Percentiles rank a stretch among this genome's conserved stretches.
Evolutionary conservation across 35 echinoderm and acorn worm species (phyloP).

Genomic region (Lytechinus variegatus): DNA sequence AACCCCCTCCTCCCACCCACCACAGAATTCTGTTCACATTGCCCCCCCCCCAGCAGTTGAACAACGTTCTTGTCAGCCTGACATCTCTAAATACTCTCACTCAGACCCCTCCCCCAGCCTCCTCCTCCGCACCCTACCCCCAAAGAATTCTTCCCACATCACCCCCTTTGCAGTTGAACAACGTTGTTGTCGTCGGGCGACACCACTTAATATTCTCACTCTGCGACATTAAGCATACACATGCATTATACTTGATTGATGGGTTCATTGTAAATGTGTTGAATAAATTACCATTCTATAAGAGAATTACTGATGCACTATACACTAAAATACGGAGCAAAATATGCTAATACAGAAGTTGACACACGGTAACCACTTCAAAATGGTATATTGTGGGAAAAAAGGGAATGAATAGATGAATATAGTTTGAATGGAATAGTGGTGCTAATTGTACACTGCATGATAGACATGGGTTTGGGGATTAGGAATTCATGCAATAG

Average conservation of each 20-base stretch:
- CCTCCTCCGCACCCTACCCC: neutral
- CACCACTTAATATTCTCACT: constrained; percentile 11
- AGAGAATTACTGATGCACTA: neutral
- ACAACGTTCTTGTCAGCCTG: no score
- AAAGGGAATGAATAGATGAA: neutral
- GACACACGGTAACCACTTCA: neutral
- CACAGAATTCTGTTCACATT: no score
- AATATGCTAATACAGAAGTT: constrained; percentile 2
- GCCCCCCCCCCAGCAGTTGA: no score
- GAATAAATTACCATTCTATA: constrained; percentile 43
- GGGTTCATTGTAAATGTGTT: constrained; percentile 31
- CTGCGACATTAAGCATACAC: constrained; percentile 1
- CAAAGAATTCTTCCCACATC: neutral
- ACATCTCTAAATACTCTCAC: no score
- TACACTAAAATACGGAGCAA: neutral
- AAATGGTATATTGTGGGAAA: neutral
- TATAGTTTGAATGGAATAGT: neutral
- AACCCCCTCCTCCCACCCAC: no score
- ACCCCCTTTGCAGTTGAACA: neutral
- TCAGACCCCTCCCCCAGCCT: no score
- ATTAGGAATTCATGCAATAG: neutral
- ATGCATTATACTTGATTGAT: constrained; percentile 26
- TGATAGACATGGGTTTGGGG: neutral
- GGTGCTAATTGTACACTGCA: neutral
- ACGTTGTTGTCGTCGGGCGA: neutral